phyloP scores from a whole-genome alignment of 2,888 invertebrate species.

The Lasius platythorax region DNA sequence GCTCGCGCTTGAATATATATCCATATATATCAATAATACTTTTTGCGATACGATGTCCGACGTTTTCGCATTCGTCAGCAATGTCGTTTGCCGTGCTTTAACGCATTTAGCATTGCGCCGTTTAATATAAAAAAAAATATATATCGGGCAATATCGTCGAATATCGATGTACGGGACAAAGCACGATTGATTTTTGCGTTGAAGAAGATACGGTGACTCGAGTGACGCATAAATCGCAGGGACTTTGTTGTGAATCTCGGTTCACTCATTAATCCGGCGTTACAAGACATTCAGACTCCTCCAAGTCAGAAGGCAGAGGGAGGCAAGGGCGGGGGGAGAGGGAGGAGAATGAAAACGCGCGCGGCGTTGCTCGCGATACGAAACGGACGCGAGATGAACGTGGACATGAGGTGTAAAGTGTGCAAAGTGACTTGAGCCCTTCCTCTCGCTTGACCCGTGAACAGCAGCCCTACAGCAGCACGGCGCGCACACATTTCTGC shows the following conservation, averaged over 20 bases:
- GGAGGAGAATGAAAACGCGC: neutral
- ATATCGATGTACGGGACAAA: constrained; percentile 19
- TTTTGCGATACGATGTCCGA: neutral
- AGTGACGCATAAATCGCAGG: constrained; percentile 37
- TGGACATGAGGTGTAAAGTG: constrained; percentile 16
- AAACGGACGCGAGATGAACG: constrained; percentile 53
- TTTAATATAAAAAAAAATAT: constrained; percentile 13
- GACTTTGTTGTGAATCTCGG: constrained; percentile 41
- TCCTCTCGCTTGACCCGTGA: constrained; percentile 23
- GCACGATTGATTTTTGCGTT: constrained; percentile 28
- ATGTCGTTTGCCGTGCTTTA: neutral
- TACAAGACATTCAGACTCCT: constrained; percentile 13
- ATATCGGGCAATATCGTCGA: neutral
- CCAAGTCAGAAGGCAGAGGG: constrained; percentile 34
- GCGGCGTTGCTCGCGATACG: constrained; percentile 54
- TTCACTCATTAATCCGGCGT: constrained; percentile 46
- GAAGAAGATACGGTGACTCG: constrained; percentile 34
- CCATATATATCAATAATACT: constrained; percentile 25
- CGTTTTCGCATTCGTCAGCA: constrained; percentile 15
- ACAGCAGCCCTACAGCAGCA: neutral
- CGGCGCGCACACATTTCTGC: constrained; percentile 4
- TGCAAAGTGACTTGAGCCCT: constrained; percentile 26
- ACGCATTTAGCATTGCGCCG: constrained; percentile 14
- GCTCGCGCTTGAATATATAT: constrained; percentile 33
- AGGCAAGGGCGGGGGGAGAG: neutral